Evolutionary conservation across 2,113 vertebrate genomes (phyloP).

Genomic region (Pan paniscus): DNA sequence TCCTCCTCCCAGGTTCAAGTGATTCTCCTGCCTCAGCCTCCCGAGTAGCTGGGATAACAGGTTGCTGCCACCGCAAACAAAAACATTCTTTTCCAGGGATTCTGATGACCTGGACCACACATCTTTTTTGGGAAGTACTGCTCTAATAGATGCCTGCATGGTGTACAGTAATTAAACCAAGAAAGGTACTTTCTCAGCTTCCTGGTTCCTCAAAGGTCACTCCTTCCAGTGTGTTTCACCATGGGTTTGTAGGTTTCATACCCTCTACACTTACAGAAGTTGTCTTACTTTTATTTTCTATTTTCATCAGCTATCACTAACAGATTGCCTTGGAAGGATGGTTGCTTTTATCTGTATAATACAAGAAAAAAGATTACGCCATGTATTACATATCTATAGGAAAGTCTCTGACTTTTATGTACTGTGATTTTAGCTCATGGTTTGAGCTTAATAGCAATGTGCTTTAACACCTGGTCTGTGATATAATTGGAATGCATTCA

Average conservation of each 20-base stretch:
- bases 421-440: constrained; percentile 44
- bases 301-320: neutral
- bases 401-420: constrained; percentile 54
- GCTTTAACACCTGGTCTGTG: constrained; percentile 72
- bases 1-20: no score
- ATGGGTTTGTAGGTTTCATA: neutral
- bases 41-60: no score
- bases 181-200: neutral
- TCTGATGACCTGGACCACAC: neutral
- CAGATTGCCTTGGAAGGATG: neutral
- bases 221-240: neutral
- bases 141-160: neutral
- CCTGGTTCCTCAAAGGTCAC: neutral
- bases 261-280: neutral
- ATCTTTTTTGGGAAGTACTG: neutral
- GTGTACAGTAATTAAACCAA: no score
- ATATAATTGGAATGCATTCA: constrained; percentile 69
- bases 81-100: neutral
- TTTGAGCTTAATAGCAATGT: constrained; percentile 67
- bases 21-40: no score
- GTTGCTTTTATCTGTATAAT: constrained; percentile 28
- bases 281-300: constrained; percentile 5
- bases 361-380: constrained; percentile 5
- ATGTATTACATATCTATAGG: constrained; percentile 40
- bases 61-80: neutral